These are phyloP conservation scores for Platysternon megacephalum DNA, from an alignment of 2,113 vertebrate species.

Conservation along the genomic window DNA sequence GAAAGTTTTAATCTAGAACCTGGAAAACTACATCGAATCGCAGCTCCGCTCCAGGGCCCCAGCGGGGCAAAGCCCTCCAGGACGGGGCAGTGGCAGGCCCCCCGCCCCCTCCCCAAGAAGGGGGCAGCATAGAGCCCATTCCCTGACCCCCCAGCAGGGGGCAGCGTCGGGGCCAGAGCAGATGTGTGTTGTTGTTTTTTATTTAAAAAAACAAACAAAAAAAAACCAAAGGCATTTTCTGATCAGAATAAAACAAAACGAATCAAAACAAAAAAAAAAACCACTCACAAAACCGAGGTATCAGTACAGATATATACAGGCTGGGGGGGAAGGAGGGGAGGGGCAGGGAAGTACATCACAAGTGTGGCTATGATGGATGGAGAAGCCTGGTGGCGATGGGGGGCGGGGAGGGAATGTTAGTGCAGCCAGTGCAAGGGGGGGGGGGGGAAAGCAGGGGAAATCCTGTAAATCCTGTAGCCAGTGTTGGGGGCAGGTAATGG, in stretches of 20 bases:
- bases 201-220: background rate
- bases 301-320: conserved; percentile 42
- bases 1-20: conserved; percentile 52
- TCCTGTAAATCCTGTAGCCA: background rate
- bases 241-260: conserved; percentile 13
- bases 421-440: background rate
- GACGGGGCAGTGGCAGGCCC: background rate
- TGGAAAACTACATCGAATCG: conserved; percentile 28
- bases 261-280: background rate
- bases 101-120: too few species aligned
- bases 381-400: background rate
- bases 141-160: background rate
- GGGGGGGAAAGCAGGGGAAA: background rate
- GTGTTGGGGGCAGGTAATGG: background rate
- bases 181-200: background rate
- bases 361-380: background rate
- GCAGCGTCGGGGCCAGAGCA: background rate
- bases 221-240: conserved; percentile 27
- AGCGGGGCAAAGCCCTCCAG: background rate
- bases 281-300: conserved; percentile 43
- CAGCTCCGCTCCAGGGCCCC: background rate
- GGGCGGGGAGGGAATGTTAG: too few species aligned
- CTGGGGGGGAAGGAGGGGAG: background rate
- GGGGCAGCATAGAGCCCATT: background rate
- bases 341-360: background rate